Evolutionary conservation across 2,113 vertebrate genomes (phyloP).

Genomic region (Nesoenas mayeri): DNA sequence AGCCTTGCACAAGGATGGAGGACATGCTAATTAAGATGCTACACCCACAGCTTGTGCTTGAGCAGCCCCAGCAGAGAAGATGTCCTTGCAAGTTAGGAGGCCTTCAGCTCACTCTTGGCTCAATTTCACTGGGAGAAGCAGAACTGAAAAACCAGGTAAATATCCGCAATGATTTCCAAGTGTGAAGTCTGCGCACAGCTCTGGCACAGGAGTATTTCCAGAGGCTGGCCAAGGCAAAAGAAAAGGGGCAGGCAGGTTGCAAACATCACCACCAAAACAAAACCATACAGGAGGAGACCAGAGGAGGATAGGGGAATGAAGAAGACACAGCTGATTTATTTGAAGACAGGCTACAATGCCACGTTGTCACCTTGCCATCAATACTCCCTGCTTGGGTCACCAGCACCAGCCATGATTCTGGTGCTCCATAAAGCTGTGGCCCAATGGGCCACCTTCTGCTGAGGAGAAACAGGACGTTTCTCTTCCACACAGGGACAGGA

Average conservation of each 20-base stretch:
- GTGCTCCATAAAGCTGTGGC: not conserved
- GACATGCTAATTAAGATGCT: not conserved
- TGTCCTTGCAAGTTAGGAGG: not conserved
- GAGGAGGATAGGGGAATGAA: not conserved
- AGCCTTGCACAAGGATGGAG: not conserved
- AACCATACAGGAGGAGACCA: accelerated
- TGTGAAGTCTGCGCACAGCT: accelerated
- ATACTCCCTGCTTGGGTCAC: not conserved
- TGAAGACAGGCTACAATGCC: not conserved
- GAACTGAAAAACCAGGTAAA: not conserved
- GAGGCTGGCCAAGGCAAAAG: not conserved
- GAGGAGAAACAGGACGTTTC: not conserved
- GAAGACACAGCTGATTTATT: accelerated
- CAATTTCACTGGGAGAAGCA: not conserved
- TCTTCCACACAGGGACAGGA: not conserved
- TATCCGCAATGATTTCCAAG: not conserved
- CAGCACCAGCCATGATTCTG: not conserved
- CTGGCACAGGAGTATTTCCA: not conserved
- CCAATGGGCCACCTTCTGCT: not conserved
- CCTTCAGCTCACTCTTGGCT: not conserved
- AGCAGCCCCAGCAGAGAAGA: not conserved
- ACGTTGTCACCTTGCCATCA: not conserved
- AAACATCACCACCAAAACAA: not conserved
- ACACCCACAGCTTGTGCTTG: accelerated
- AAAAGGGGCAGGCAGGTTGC: not conserved